Evolutionary conservation across 2,888 invertebrate species (phyloP), one percentile per base, ranked within the genome.

Genomic region (Apantesis nais): DNA sequence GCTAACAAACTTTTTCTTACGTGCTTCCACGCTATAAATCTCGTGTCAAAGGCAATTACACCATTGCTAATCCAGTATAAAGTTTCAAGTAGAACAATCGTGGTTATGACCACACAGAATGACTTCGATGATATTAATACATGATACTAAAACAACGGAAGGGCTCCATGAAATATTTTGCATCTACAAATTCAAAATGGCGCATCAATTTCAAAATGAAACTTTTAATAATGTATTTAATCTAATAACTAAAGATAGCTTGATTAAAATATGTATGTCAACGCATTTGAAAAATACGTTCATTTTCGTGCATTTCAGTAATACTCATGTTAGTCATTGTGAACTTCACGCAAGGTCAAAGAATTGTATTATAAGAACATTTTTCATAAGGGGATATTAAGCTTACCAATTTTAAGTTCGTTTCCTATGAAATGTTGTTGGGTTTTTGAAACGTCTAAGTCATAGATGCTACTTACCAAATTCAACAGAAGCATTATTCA

Each of bases 61-160:
- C 39, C n/a, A 62, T 61, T 61, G 52, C 70, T 70, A 70, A 66
- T 70, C 29, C 55, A 25, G 61, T 48, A 66, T 41, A 61, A 69
- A 41, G n/a, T 60, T n/a, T 39, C 37, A 31, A 41, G 41, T 64
- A 39, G 31, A 63, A 31, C 58, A 41, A 31, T 58, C 68, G 22
- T 48, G 48, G 52, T 62, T 60, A 67, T 44, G 52, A 52, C 37
- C 16, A 22, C 62, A 67, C 39, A 48, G 7, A 52, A 68, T 68
- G 62, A 68, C 52, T 55, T 62, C 52, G 62, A 63, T 68, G 52
- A 62, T 52, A 7, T 25, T 16, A 66, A 66, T 14, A 22, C 25
- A 55, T 66, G 65, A 55, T 55, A 66, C 16, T 22, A 52, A 52
- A 14, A 37, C 25, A n/a, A 66, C 11, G 9, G 34, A 48, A 7